Percentiles rank a stretch among this genome's conserved stretches.
Evolutionary conservation across 2,797 vertebrate genomes (phyloP).

Genomic region (Oryzias sinensis): DNA sequence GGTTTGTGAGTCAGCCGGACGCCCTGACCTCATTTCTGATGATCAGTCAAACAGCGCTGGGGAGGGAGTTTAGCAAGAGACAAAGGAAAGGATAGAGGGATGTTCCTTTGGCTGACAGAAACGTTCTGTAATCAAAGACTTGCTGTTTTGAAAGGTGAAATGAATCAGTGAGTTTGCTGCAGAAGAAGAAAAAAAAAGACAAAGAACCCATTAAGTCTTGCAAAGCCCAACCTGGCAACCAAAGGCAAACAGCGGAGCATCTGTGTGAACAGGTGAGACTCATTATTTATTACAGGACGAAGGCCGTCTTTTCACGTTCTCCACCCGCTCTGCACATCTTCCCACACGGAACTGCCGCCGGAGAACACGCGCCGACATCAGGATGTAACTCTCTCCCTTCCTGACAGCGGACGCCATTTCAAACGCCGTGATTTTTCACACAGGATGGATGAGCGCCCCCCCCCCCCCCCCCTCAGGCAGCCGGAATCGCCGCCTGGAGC

Average conservation of each 20-base stretch:
- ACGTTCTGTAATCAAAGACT: background rate
- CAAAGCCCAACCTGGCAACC: conserved; percentile 17
- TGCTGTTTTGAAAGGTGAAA: background rate
- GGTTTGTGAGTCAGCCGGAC: no score
- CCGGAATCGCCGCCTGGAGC: conserved; percentile 5
- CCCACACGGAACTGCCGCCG: conserved; percentile 25
- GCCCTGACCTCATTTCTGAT: no score
- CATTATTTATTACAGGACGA: conserved; percentile 25
- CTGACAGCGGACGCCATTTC: conserved; percentile 23
- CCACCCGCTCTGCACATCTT: conserved; percentile 19
- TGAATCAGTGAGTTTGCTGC: background rate
- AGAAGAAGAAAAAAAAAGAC: background rate
- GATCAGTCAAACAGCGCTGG: no score
- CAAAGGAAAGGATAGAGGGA: no score
- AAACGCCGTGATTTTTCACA: conserved; percentile 49
- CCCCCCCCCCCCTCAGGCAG: conserved; percentile 19
- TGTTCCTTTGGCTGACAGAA: no score
- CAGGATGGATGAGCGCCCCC: conserved; percentile 21
- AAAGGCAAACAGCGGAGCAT: conserved; percentile 11
- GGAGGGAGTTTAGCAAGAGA: no score
- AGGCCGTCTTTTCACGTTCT: conserved; percentile 7
- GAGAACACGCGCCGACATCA: conserved; percentile 28
- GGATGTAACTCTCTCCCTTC: conserved; percentile 32
- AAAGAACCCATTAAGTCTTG: conserved; percentile 5
- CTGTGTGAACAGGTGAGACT: conserved; percentile 2